phyloP scores from a whole-genome alignment of 1,140 invertebrate genomes.

The Caenorhabditis tropicalis region DNA sequence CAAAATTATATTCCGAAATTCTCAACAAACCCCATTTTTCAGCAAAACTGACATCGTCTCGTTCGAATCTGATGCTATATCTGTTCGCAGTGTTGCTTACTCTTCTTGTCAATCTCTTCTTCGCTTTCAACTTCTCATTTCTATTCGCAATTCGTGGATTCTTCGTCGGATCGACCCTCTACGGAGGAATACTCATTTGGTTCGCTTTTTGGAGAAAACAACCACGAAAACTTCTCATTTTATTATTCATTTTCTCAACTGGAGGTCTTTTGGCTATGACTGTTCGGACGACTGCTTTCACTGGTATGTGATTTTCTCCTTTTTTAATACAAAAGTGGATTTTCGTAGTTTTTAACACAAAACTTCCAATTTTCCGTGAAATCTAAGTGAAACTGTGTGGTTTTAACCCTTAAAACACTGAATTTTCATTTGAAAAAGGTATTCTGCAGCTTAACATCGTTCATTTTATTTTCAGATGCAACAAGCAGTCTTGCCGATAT shows the following conservation, averaged over 20 bases:
- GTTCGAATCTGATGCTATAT: constrained; percentile 18
- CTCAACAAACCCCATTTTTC: background rate
- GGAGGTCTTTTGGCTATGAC: constrained; percentile 15
- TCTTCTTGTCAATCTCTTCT: background rate
- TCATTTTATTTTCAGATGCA: background rate
- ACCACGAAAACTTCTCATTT: background rate
- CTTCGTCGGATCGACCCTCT: constrained; percentile 1
- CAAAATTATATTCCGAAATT: background rate
- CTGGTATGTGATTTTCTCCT: no score
- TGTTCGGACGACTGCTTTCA: background rate
- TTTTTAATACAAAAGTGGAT: no score
- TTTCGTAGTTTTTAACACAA: no score
- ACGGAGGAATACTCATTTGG: constrained; percentile 13
- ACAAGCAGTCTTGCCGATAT: constrained; percentile 1
- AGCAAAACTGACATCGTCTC: background rate
- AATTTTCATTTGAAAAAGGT: background rate
- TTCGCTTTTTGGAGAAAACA: constrained; percentile 36
- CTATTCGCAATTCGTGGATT: constrained; percentile 4
- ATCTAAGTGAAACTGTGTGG: no score
- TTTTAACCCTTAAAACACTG: no score
- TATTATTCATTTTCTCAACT: background rate
- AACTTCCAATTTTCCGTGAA: no score
- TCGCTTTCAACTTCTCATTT: background rate
- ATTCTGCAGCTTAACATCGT: no score
- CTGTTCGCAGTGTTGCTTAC: background rate